Evolutionary conservation across 1,140 invertebrate species (phyloP).

Genomic region (Orussus abietinus): DNA sequence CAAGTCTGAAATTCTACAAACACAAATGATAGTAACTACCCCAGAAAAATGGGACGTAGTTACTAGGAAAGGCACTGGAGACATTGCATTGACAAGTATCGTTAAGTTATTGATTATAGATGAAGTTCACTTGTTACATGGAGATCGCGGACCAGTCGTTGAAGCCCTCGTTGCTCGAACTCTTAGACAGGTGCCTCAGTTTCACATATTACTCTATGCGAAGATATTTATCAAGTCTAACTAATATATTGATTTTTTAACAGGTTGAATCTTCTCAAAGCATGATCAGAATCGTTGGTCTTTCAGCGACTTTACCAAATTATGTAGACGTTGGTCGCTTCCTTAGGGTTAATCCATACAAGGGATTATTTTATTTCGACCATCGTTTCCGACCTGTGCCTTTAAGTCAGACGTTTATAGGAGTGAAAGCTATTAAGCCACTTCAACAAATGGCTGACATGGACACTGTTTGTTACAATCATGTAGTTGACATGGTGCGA

Average conservation of each 20-base stretch:
- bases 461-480: constrained; percentile 92
- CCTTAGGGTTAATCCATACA: constrained; percentile 86
- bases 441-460: constrained; percentile 79
- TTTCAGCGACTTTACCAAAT: constrained; percentile 97
- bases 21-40: constrained; percentile 97
- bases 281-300: constrained; percentile 96
- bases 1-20: constrained; percentile 90
- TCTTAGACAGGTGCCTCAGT: constrained; percentile 67
- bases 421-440: constrained; percentile 77
- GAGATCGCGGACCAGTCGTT: constrained; percentile 95
- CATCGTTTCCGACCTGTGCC: constrained; percentile 94
- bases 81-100: constrained; percentile 84
- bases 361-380: constrained; percentile 97
- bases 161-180: constrained; percentile 96
- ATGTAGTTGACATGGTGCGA: constrained; percentile 81
- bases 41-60: constrained; percentile 99
- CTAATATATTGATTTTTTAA: constrained; percentile 15
- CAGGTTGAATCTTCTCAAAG: constrained; percentile 90
- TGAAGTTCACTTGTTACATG: constrained; percentile 96
- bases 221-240: background rate
- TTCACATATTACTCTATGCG: background rate
- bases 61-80: constrained; percentile 89
- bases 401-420: constrained; percentile 87
- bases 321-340: constrained; percentile 96
- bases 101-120: constrained; percentile 97